These are phyloP conservation scores for Eristalis intricaria DNA, from an alignment of 2,888 invertebrate genomes.

Conservation along the genomic window DNA sequence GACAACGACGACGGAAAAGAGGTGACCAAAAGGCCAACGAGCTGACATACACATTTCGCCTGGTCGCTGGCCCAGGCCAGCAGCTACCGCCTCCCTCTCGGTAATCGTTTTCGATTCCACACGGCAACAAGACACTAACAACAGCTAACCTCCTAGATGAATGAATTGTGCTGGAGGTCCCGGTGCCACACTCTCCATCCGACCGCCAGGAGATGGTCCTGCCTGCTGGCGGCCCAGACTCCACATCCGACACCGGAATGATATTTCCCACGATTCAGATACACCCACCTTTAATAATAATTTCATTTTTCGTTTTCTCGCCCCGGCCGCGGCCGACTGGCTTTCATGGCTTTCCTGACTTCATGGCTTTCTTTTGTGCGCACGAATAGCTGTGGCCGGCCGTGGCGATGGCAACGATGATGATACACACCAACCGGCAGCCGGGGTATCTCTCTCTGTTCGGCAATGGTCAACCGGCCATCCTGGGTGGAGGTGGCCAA, in stretches of 20 bases:
- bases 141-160: slow-evolving; percentile 68
- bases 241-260: slow-evolving; percentile 55
- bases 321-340: slow-evolving; percentile 28
- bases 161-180: slow-evolving; percentile 62
- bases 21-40: slow-evolving; percentile 72
- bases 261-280: slow-evolving; percentile 74
- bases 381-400: slow-evolving; percentile 45
- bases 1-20: slow-evolving; percentile 55
- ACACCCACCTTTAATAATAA: slow-evolving; percentile 73
- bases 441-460: slow-evolving; percentile 9
- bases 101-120: slow-evolving; percentile 71
- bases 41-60: slow-evolving; percentile 71
- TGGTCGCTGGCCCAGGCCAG: slow-evolving; percentile 41
- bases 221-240: slow-evolving; percentile 44
- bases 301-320: slow-evolving; percentile 64
- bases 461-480: slow-evolving; percentile 52
- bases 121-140: slow-evolving; percentile 68
- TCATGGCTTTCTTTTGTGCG: slow-evolving; percentile 67
- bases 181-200: neutral
- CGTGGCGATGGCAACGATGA: slow-evolving; percentile 16
- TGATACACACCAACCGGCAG: slow-evolving; percentile 58
- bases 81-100: slow-evolving; percentile 49
- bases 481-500: slow-evolving; percentile 43
- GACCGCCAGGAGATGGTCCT: neutral
- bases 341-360: slow-evolving; percentile 45